Base-by-base conservation (phyloP, 2,888 invertebrate genomes). In the Ischnus inquisitorius region DNA sequence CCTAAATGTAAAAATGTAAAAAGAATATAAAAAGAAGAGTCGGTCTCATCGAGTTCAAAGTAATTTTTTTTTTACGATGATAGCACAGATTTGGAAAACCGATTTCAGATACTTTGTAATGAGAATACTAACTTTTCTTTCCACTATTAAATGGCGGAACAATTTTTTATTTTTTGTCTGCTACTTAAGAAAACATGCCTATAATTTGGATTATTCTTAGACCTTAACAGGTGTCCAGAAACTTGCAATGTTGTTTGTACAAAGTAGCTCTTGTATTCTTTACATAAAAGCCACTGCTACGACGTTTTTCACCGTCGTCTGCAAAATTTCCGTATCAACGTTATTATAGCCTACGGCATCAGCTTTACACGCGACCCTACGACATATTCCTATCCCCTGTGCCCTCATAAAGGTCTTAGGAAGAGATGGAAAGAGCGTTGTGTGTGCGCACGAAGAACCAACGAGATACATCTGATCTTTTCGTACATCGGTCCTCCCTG, bases 261-360 rank as follows among this genome's bases (percentile, higher is more conserved):
- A 19, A 22, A 54, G 54, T 54, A 54, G 54, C 22, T 19, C 19
- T 10, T 10, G 0, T 54, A 10, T 22, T 19, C 28, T 25, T 14
- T n/a, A 60, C 25, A 60, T n/a, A 14, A 25, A 28, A 25, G 14
- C 28, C 25, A n/a, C n/a, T 6, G 14, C 62, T 54, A 72, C 48
- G 39, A 64, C 19, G 46, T 74, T 76, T 41, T 48, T 62, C 68
- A 41, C 16, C 83, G 54, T 79, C 72, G 28, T 67, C 54, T 51
- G 64, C 68, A 72, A 77, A 82, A 84, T 34, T 74, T 74, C 75
- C 57, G 68, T 39, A 79, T 85, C 83, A 79, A 79, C 77, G 75
- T 84, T 86, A 84, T 84, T 84, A 79, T 86, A 84, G 80, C 84
- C 84, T 10, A 41, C 25, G 75, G 83, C 83, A 65, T 41, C 65